Evolutionary conservation across 2,113 vertebrate species (phyloP).

Genomic region (Pyrgilauda ruficollis): DNA sequence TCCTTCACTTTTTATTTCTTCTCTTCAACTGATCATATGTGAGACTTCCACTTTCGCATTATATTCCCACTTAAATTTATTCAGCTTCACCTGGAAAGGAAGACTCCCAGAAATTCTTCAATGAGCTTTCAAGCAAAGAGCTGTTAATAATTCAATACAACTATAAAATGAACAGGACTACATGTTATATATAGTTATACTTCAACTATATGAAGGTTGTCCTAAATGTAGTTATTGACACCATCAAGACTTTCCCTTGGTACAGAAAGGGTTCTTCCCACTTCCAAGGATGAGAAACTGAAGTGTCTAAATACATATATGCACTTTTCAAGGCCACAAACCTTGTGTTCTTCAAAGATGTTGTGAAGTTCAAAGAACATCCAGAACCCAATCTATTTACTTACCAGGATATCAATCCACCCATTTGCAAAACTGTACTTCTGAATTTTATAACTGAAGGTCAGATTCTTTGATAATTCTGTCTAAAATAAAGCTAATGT

Average conservation of each 20-base stretch:
- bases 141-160: background rate
- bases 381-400: background rate
- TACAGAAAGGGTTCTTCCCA: background rate
- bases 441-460: background rate
- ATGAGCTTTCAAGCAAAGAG: background rate
- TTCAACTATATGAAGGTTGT: background rate
- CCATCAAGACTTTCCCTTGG: background rate
- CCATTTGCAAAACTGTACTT: background rate
- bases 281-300: background rate
- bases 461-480: background rate
- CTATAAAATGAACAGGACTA: background rate
- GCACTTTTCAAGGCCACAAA: background rate
- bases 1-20: background rate
- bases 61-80: background rate
- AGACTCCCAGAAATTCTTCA: background rate
- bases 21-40: background rate
- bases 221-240: background rate
- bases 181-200: no score
- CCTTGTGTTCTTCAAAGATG: background rate
- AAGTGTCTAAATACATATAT: background rate
- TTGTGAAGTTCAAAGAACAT: background rate
- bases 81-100: background rate
- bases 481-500: background rate
- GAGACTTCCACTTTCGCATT: background rate
- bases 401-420: background rate